Percentiles rank a stretch among this genome's conserved stretches.
Conservation (phyloP, 37 sponge, comb jelly and placozoan species). For the Lycopodina hypogea region DNA sequence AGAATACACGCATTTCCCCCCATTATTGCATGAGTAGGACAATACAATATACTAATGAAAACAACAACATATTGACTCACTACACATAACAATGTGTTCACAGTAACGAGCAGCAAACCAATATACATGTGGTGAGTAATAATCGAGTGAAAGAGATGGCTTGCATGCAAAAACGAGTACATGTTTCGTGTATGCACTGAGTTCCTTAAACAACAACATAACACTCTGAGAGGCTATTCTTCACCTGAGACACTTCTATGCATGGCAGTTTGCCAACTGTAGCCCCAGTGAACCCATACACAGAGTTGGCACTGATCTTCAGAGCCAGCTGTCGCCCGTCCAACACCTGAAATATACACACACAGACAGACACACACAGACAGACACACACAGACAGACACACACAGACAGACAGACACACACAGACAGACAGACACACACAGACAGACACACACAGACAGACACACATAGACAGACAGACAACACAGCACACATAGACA, state of each 20-base stretch:
- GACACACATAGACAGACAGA: neutral
- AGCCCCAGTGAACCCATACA: slow-evolving; percentile 99
- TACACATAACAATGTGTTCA: too few species aligned
- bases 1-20: too few species aligned
- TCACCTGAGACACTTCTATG: slow-evolving; percentile 90
- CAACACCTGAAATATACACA: slow-evolving; percentile 68
- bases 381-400: neutral
- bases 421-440: neutral
- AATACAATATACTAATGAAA: too few species aligned
- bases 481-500: neutral
- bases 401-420: neutral
- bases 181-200: too few species aligned
- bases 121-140: too few species aligned
- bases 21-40: too few species aligned
- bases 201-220: too few species aligned
- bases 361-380: neutral
- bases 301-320: slow-evolving; percentile 97
- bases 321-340: slow-evolving; percentile 95
- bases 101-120: too few species aligned
- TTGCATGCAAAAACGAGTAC: too few species aligned
- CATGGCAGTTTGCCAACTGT: slow-evolving; percentile 93
- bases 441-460: neutral
- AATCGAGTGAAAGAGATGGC: too few species aligned
- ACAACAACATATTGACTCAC: too few species aligned
- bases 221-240: neutral